Evolutionary conservation across 64 coral and sea anemone genomes (phyloP).

Genomic region (Porites lutea): DNA sequence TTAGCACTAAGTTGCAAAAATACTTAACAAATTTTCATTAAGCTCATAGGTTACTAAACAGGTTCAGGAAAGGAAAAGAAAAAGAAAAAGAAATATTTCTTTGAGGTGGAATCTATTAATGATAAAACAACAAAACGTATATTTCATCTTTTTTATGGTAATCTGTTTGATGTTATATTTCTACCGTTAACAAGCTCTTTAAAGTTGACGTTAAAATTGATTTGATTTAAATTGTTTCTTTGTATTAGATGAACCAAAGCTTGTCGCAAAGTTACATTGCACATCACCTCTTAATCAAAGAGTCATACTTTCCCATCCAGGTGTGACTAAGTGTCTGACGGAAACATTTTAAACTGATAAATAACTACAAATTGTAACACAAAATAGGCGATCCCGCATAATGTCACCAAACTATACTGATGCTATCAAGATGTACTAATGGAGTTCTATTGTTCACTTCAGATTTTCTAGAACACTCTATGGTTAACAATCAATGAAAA

Average conservation of each 20-base stretch:
- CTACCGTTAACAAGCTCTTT: background rate
- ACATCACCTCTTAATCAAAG: background rate
- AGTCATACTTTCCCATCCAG: background rate
- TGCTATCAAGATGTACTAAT: background rate
- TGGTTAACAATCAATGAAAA: too few relatives aligned
- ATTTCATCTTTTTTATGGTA: too few relatives aligned
- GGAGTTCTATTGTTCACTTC: background rate
- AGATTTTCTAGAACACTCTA: background rate
- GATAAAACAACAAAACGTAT: too few relatives aligned
- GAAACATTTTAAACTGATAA: too few relatives aligned
- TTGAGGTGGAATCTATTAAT: too few relatives aligned
- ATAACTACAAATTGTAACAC: too few relatives aligned
- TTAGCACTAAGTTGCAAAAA: too few relatives aligned
- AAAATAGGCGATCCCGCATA: too few relatives aligned
- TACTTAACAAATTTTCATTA: too few relatives aligned
- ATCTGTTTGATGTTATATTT: background rate
- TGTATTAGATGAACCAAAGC: background rate
- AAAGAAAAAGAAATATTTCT: background rate
- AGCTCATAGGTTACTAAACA: too few relatives aligned
- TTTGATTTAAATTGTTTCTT: constrained; percentile 31
- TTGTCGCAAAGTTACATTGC: background rate
- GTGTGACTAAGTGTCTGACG: background rate
- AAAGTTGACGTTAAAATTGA: constrained; percentile 5
- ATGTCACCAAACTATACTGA: too few relatives aligned
- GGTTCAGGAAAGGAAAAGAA: background rate